phyloP scores from a whole-genome alignment of 2,113 vertebrate genomes.

The Numenius arquata region DNA sequence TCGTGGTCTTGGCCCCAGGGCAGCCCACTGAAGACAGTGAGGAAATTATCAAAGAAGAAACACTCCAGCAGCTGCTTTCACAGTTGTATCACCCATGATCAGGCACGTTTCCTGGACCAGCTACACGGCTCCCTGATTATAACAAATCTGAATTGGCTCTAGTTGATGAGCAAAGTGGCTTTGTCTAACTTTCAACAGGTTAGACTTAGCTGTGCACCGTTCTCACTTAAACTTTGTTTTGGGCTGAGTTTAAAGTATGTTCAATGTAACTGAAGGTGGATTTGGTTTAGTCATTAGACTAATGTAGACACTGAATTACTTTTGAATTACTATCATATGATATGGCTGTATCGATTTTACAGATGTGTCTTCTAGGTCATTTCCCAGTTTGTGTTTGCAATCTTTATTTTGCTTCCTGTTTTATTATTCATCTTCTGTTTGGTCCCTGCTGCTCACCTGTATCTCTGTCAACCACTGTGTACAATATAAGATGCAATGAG shows the following conservation, averaged over 20 bases:
- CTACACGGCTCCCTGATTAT: not conserved
- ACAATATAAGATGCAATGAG: not conserved
- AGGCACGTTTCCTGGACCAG: not conserved
- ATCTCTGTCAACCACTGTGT: not conserved
- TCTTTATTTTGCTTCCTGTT: not conserved
- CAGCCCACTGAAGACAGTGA: not conserved
- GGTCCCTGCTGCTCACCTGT: not conserved
- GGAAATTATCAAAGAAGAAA: not conserved
- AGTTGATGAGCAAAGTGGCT: not conserved
- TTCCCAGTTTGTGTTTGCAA: not conserved
- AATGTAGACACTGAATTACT: not conserved
- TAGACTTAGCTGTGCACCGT: not conserved
- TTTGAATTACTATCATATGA: not conserved
- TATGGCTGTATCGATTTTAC: not conserved
- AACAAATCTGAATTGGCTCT: not conserved
- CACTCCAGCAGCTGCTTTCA: not conserved
- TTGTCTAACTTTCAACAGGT: not conserved
- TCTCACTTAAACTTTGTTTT: not conserved
- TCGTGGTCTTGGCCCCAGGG: not conserved
- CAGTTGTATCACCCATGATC: rapidly evolving
- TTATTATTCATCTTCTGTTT: not conserved
- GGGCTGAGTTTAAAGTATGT: not conserved
- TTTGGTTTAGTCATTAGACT: not conserved
- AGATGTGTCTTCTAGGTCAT: not conserved
- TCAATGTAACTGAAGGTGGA: not conserved